A percentile compares a stretch with the other conserved stretches of the same genome.
These are phyloP conservation scores for Atta cephalotes DNA, from an alignment of 1,140 invertebrate genomes.

Conservation along the genomic window DNA sequence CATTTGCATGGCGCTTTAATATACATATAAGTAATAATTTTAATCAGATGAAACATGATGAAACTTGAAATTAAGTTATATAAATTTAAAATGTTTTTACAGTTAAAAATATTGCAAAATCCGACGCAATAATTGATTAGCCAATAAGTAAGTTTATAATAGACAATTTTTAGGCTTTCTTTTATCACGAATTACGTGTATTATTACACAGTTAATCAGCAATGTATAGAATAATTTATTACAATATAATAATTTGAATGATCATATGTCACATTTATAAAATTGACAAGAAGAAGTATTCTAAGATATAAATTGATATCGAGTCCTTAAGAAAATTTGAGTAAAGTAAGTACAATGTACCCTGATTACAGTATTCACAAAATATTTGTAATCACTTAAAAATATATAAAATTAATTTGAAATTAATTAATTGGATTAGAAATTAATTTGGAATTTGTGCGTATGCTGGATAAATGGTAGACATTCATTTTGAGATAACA, in stretches of 20 bases:
- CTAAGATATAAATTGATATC: background rate
- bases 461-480: background rate
- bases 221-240: no score
- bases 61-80: background rate
- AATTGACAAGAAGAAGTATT: conserved; percentile 31
- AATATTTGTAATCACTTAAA: background rate
- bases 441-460: conserved; percentile 6
- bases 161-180: background rate
- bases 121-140: background rate
- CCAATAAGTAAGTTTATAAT: background rate
- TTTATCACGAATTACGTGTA: background rate
- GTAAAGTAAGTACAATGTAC: conserved; percentile 48
- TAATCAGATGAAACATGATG: background rate
- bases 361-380: background rate
- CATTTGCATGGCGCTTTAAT: conserved; percentile 16
- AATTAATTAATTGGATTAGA: background rate
- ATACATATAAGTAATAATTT: background rate
- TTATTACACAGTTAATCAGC: background rate
- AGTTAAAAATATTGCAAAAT: background rate
- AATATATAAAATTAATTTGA: background rate
- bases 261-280: conserved; percentile 4
- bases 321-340: background rate
- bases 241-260: conserved; percentile 16
- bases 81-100: background rate
- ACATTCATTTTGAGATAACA: background rate